Evolutionary conservation across 2,113 vertebrate species (phyloP), one percentile per base, ranked within the genome.

Genomic region (Archilochus colubris): DNA sequence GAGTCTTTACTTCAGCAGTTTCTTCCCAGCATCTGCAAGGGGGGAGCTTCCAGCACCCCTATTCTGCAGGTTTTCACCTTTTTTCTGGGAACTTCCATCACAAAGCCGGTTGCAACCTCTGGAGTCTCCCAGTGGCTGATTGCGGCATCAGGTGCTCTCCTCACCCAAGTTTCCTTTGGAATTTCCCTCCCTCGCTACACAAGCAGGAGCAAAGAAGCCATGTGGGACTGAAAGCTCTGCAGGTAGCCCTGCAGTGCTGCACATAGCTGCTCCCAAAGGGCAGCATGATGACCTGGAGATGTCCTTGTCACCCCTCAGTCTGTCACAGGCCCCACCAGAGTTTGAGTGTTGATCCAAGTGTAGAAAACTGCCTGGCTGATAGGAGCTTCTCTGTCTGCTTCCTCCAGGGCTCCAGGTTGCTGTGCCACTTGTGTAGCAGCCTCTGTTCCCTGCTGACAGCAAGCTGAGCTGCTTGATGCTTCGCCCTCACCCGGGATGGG

Each of bases 331-430:
- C 24, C 79, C 76, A 82, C 69, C 31, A 62, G 57, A 96, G 68
- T 74, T 92, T 91, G 6, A 23, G 14, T 20, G 74, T 70, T 38
- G 97, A 94, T 57, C 58, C 58, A 43, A 38, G 86, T 94, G 59
- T 72, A 95, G 51, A 97, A 86, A 46, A 81, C 58, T 43, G 69
- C 96, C 76, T 97, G 87, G 15, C 95, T 88, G 18, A 86, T 58
- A 14, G 6, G 14, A 67, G 21, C 7, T 94, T 92, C 21, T 79
- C 91, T 43, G 31, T 72, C 27, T 95, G 86, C 48, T 85, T 97
- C 81, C 94, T 95, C 84, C 43, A 25, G 27, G 67, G 48, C 7
- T 97, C 88, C 55, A 95, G 67, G 36, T 78, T 27, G 4, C 69
- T 54, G 13, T 82, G 61, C 59, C 82, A 77, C 74, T 88, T 95